Conservation (phyloP, 2,888 invertebrate genomes). For the Strigamia crassipes region DNA sequence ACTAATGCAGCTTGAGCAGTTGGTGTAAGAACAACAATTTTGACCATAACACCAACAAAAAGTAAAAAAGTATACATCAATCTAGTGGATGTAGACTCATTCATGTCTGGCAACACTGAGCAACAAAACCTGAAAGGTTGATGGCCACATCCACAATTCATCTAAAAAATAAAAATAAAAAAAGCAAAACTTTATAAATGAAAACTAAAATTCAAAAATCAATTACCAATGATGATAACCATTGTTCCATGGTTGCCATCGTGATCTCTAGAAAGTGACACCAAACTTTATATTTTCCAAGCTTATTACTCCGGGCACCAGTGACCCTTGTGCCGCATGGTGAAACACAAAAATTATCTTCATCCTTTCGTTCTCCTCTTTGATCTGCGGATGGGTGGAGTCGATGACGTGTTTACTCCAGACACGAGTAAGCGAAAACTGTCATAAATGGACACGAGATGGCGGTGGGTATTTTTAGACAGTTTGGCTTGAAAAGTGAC, state of each 20-base stretch:
- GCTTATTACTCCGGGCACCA: no score
- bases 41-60: conserved; percentile 56
- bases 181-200: not conserved
- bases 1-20: conserved; percentile 54
- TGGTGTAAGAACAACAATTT: conserved; percentile 60
- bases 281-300: no score
- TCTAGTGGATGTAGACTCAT: conserved; percentile 60
- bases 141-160: conserved; percentile 60
- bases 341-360: no score
- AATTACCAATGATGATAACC: not conserved
- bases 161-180: conserved; percentile 53
- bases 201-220: not conserved
- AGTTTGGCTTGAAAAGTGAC: no score
- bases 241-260: not conserved
- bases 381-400: no score
- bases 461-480: no score
- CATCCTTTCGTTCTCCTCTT: no score
- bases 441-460: no score
- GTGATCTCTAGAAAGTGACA: not conserved
- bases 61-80: conserved; percentile 60
- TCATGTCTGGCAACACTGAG: conserved; percentile 56
- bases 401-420: no score
- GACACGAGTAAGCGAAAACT: no score
- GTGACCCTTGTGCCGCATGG: no score
- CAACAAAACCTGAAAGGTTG: conserved; percentile 60